phyloP scores from a whole-genome alignment of 2,888 invertebrate species.

The Atherix ibis region DNA sequence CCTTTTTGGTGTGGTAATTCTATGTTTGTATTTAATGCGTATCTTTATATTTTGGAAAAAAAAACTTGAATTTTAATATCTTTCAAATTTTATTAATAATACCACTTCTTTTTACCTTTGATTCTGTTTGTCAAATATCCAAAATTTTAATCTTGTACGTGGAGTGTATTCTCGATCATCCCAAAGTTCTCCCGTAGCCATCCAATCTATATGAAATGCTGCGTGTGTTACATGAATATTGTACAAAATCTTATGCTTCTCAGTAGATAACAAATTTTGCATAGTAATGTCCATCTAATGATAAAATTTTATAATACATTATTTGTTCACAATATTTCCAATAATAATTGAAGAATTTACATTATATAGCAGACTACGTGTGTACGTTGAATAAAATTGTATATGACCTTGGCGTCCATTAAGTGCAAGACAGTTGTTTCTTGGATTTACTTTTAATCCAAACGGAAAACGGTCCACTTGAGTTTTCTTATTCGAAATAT shows the following conservation, averaged over 20 bases:
- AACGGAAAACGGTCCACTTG: conserved; percentile 32
- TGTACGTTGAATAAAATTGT: conserved; percentile 53
- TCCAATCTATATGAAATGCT: conserved; percentile 55
- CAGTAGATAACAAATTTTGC: conserved; percentile 51
- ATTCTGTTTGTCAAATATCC: conserved; percentile 42
- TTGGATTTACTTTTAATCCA: conserved; percentile 40
- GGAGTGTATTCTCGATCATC: conserved; percentile 40
- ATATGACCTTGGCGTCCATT: conserved; percentile 59
- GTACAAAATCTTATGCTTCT: conserved; percentile 39
- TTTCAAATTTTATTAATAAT: conserved; percentile 11
- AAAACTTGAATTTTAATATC: background rate
- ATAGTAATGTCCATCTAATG: conserved; percentile 52
- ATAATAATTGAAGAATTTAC: conserved; percentile 37
- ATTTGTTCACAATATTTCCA: background rate
- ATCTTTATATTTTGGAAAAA: conserved; percentile 33
- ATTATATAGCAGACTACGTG: conserved; percentile 50
- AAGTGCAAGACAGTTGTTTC: conserved; percentile 46
- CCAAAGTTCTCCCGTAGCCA: conserved; percentile 52
- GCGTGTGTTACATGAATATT: conserved; percentile 49
- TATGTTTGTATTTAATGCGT: conserved; percentile 52
- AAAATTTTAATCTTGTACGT: conserved; percentile 61
- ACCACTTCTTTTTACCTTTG: conserved; percentile 36
- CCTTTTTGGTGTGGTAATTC: conserved; percentile 51
- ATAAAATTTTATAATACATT: conserved; percentile 6
- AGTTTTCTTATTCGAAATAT: conserved; percentile 35